Percentiles rank a stretch among this genome's conserved stretches.
phyloP scores from a whole-genome alignment of 2,888 invertebrate genomes.

The Hymenopus coronatus region DNA sequence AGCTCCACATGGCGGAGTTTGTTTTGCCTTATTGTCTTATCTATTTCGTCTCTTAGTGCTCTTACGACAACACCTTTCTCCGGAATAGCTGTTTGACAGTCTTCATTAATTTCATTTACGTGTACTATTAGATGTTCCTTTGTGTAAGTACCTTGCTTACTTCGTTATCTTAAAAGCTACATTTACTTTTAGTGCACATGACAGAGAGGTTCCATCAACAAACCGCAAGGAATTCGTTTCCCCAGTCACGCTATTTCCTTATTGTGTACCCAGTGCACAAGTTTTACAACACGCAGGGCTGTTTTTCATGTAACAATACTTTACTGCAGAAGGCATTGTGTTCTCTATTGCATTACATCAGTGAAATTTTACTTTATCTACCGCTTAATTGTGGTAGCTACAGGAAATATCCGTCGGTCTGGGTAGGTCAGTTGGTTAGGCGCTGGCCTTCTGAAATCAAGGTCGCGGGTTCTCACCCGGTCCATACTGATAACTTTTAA shows the following conservation, averaged over 20 bases:
- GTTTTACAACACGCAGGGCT: too few species aligned
- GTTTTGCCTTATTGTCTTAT: background rate
- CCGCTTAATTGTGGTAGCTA: too few species aligned
- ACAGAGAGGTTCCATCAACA: background rate
- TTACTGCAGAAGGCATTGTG: too few species aligned
- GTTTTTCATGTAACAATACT: too few species aligned
- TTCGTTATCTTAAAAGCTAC: background rate
- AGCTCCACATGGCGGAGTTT: too few species aligned
- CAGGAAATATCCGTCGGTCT: too few species aligned
- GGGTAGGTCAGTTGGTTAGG: too few species aligned
- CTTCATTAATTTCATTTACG: background rate
- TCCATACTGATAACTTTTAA: too few species aligned
- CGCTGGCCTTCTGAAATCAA: too few species aligned
- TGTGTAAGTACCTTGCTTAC: background rate
- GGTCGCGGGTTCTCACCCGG: too few species aligned
- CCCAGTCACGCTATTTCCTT: background rate
- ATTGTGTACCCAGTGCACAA: background rate
- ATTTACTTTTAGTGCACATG: background rate
- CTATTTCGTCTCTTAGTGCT: background rate
- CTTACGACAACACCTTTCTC: background rate
- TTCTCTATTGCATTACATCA: too few species aligned
- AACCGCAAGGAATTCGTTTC: background rate
- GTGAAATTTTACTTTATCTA: too few species aligned
- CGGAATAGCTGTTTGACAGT: background rate
- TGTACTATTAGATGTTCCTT: background rate